Base-by-base conservation (phyloP, 2,888 invertebrate species). In the Phasia obesa region DNA sequence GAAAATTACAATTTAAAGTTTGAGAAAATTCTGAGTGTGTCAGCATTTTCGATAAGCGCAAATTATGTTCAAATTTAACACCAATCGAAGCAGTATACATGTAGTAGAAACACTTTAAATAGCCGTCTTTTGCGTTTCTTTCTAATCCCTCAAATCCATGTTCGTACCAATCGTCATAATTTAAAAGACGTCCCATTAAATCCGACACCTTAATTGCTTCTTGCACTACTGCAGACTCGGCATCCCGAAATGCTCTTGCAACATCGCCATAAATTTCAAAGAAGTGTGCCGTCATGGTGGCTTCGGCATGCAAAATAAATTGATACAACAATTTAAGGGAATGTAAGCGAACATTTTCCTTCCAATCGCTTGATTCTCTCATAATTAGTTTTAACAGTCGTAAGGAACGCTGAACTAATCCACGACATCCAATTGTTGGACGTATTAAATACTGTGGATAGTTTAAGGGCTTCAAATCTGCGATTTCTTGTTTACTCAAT, bases 371-470 rank as follows among this genome's bases (percentile, higher is more conserved):
- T 0, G 89, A 85, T 74, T 92, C 92, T 0, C 88, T 85, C 31
- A 90, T 87, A 38, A 92, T 89, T 5, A 90, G 75, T n/a, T 87
- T 85, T 2, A 91, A 75, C 2, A 92, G 78, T 6, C 89, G 87
- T 19, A 92, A 77, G 88, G 97, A 95, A 77, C 94, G 93, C 87
- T 95, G 94, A 0, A 96, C 95, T 62, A 98, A 91, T 2, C 93
- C 93, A 9, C 98, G 94, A 88, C 98, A 98, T 0, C 98, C 98
- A 21, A 98, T 92, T 87, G 96, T 96, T 0, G 98, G 97, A n/a
- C 98, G 93, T 78, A 92, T 92, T 13, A 96, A 91, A 85, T 93
- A 91, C 57, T 92, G 89, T 0, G 97, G 97, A 92, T 98, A 98
- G 89, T 97, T 95, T 4, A 92, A 88, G 0, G 95, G 94, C 2